A percentile compares a stretch with the other conserved stretches of the same genome.
phyloP scores from a whole-genome alignment of 2,888 invertebrate genomes.

The Heliconius ethilla region DNA sequence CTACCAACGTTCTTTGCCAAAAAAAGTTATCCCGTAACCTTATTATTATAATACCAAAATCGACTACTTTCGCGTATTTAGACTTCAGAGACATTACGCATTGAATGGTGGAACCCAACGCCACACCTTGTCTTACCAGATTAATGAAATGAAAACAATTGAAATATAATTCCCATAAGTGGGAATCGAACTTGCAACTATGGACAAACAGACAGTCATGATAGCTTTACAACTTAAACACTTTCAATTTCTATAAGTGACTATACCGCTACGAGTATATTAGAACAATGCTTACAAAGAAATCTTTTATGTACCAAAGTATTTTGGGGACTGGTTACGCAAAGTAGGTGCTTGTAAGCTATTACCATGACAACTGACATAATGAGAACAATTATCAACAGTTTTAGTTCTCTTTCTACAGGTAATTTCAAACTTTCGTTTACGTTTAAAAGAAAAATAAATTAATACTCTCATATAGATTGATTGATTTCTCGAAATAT shows the following conservation, averaged over 20 bases:
- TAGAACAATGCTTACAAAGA: constrained; percentile 8
- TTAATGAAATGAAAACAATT: neutral
- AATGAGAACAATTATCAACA: constrained; percentile 56
- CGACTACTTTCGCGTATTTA: neutral
- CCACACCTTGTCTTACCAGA: neutral
- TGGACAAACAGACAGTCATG: too few species aligned
- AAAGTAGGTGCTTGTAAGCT: constrained; percentile 31
- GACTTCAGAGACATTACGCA: too few species aligned
- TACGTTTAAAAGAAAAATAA: constrained; percentile 3
- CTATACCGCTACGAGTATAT: neutral
- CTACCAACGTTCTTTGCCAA: too few species aligned
- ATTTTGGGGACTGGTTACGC: constrained; percentile 30
- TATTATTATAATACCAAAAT: too few species aligned
- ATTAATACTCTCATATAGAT: neutral
- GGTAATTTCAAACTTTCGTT: constrained; percentile 54
- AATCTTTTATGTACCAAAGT: constrained; percentile 7
- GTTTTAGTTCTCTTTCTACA: constrained; percentile 14
- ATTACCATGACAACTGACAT: constrained; percentile 51
- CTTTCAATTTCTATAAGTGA: neutral
- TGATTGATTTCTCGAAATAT: too few species aligned
- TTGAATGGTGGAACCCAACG: neutral
- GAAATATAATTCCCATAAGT: neutral
- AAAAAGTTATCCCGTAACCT: too few species aligned
- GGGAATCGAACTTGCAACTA: neutral
- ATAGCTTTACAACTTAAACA: neutral